Evolutionary conservation across 2,888 invertebrate genomes (phyloP), one percentile per base, ranked within the genome.

Genomic region (Ornithoptera alexandrae): DNA sequence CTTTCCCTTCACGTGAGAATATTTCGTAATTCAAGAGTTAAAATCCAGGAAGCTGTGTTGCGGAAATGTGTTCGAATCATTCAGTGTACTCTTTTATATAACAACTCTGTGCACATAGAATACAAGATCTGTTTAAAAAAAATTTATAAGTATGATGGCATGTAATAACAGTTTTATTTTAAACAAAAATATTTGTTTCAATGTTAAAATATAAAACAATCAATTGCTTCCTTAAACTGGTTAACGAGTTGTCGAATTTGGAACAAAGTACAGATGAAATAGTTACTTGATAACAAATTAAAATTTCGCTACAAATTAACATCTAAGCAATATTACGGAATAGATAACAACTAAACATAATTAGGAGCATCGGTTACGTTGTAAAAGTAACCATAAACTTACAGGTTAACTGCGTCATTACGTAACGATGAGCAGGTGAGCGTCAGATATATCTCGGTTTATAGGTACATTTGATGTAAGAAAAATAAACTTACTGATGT

Each of bases 371-470:
- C 62, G n/a, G n/a, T n/a, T n/a, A 15, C 17, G 67, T 22, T 61
- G 61, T 67, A 61, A 61, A 68, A 46, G 22, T 7, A 62, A 62
- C 62, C 58, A 67, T 61, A 58, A 62, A 59, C n/a, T 61, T 66
- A 46, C 70, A 70, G 65, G 65, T 69, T 71, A 68, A 72, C 65
- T 67, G 67, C 63, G 58, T 65, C 68, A 63, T 66, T 72, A 70
- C 58, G 53, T 68, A 62, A 65, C 58, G 39, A 30, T 24, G 68
- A 60, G 36, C 66, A 72, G 69, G 72, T 72, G 69, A 69, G 17
- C 50, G 64, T 63, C 50, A 17, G 42, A 39, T 15, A 4, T 36
- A 56, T 62, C 53, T 62, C 57, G 62, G 56, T 59, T 63, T 63
- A 59, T 50, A 18, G 30, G 30, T 36, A 15, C 18, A n/a, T n/a